Evolutionary conservation across 1,140 invertebrate genomes (phyloP), one percentile per base, ranked within the genome.

Genomic region (Grapholita molesta): DNA sequence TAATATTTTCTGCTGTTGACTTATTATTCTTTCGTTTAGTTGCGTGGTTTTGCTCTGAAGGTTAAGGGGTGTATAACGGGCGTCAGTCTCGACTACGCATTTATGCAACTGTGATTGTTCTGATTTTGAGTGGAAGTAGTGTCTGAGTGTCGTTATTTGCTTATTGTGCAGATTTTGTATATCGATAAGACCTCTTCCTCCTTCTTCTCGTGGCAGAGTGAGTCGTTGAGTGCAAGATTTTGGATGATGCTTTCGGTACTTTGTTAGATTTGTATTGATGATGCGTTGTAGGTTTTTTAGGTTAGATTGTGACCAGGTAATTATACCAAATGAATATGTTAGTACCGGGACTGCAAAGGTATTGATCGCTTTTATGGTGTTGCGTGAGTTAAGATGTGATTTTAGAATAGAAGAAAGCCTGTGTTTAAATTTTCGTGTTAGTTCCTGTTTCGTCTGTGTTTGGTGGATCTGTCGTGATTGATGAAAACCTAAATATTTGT

Each of bases 321-420:
- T 70, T 9, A 70, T 64, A 11, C 69, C 64, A 18, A 70, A 70
- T 55, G 69, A 70, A 32, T 71, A 71, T 25, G 70, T 71, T 23
- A 71, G 42, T 24, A 66, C 48, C 2, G 71, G 71, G 3, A 73
- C 65, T 4, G 71, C 68, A 38, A 61, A 73, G 9, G 71, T 73
- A 21, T 73, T 73, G 0, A 73, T 70, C 7, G 72, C 66, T 68
- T 74, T 68, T 18, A 64, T 23, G 12, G 68, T 72, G 9, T 52
- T 52, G 8, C 42, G 42, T 15, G 42, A 52, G 42, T 52, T 52
- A 21, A 15, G 18, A n/a, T 23, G 15, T 2, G 33, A 35, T 35
- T 35, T 35, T 1, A 35, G 33, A 2, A 35, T 5, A 8, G 9
- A 1, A 11, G 3, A 18, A 2, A 52, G 42, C 18, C 42, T 52